Evolutionary conservation across 2,113 vertebrate genomes (phyloP).

Genomic region (Promerops cafer): DNA sequence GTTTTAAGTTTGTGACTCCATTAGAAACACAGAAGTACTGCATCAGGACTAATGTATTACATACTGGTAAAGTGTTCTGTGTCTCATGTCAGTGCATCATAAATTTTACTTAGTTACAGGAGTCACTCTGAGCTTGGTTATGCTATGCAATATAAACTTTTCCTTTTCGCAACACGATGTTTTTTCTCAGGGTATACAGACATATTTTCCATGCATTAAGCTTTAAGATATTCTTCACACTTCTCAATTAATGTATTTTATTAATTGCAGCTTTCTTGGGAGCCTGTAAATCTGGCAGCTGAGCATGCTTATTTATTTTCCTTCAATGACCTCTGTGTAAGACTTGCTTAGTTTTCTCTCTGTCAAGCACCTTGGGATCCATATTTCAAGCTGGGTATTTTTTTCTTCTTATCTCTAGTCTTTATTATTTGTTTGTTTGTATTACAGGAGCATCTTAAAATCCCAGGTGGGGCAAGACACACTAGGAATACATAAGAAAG

Average conservation of each 20-base stretch:
- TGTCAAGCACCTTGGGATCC: conserved; percentile 38
- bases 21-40: background rate
- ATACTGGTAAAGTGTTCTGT: background rate
- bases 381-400: conserved; percentile 51
- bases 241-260: conserved; percentile 38
- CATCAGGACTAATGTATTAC: background rate
- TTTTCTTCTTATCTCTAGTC: conserved; percentile 54
- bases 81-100: background rate
- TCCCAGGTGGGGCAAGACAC: conserved; percentile 24
- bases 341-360: conserved; percentile 33
- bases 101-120: background rate
- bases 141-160: background rate
- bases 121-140: background rate
- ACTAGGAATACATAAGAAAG: conserved; percentile 22
- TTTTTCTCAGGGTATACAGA: background rate
- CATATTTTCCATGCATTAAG: background rate
- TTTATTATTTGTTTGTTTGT: conserved; percentile 63
- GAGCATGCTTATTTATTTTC: conserved; percentile 46
- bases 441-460: conserved; percentile 45
- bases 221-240: background rate
- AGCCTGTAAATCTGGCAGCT: conserved; percentile 1
- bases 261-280: conserved; percentile 41
- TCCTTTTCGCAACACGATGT: background rate
- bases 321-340: conserved; percentile 45
- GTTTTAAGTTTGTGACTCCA: background rate